Base-by-base conservation (phyloP, 1,140 invertebrate genomes). In the Babylonia areolata region DNA sequence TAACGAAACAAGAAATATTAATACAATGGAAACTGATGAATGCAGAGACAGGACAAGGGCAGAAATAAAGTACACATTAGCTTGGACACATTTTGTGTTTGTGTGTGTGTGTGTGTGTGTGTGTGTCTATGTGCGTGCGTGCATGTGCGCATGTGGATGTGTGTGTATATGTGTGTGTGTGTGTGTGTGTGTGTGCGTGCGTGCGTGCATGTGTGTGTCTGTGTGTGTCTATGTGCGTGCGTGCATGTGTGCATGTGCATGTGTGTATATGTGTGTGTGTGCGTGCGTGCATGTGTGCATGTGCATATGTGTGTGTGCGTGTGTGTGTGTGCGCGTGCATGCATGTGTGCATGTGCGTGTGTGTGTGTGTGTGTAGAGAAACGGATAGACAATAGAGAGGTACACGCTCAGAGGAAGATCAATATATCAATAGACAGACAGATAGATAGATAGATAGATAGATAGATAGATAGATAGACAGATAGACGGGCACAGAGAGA, bases 121-220 rank as follows among this genome's bases (percentile, higher is more conserved):
- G 42, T 15, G 42, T 46, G 42, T 15, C 5, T 46, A 15, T 15
- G 42, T 46, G 42, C 42, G 42, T 46, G 42, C 58, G 17, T 64
- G 17, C 58, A 23, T 64, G 23, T 23, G 58, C 23, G 58, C 23
- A 23, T 64, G 58, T 64, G 71, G 31, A 31, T 73, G 71, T 73
- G 42, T 46, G 42, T 46, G 42, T 46, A 46, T 46, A 46, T 64
- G 20, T 64, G 20, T 64, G 20, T 64, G 20, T 64, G 20, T 64
- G 20, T 37, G 6, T 73, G 6, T 37, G 17, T 73, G n/a, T 73
- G 31, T 73, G 5, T 73, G 69, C 35, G 69, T 73, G 73, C 28
- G 73, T 77, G 73, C 28, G 35, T 77, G 39, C 28, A 12, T 77
- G 71, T 77, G 35, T 77, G 35, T 77, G 73, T 77, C 3, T 77